Percentiles rank a stretch among this genome's conserved stretches.
These are phyloP conservation scores for Malthinus flaveolus DNA, from an alignment of 2,888 invertebrate genomes.

Conservation along the genomic window DNA sequence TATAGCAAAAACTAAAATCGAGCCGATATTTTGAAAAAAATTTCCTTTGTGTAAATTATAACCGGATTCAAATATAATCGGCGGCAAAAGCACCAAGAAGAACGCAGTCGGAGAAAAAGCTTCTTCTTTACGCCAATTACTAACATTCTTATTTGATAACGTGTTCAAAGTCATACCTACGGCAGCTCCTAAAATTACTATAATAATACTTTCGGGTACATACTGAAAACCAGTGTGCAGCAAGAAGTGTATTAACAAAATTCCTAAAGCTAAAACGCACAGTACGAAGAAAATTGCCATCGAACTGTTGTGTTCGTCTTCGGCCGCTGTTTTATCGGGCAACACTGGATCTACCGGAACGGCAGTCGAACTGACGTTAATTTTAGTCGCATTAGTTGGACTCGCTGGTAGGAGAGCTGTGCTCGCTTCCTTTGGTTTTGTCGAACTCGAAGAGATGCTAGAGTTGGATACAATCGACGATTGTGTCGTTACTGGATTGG, in stretches of 20 bases:
- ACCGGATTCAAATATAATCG: conserved; percentile 99
- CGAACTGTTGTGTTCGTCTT: conserved; percentile 95
- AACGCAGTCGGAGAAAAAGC: conserved; percentile 98
- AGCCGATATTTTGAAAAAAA: conserved; percentile 97
- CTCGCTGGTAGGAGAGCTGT: neutral
- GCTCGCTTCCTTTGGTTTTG: conserved; percentile 5
- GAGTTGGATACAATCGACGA: neutral
- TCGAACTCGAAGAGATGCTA: conserved; percentile 3
- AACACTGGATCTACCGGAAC: conserved; percentile 76
- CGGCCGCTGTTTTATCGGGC: conserved; percentile 88
- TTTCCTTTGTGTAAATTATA: conserved; percentile 98
- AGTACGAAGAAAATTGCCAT: conserved; percentile 98
- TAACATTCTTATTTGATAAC: conserved; percentile 84
- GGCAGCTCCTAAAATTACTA: conserved; percentile 91
- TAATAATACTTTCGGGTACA: conserved; percentile 96
- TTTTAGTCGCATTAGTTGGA: conserved; percentile 5
- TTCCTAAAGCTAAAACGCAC: conserved; percentile 91
- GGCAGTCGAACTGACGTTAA: conserved; percentile 54
- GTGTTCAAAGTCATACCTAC: conserved; percentile 91
- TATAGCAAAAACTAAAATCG: conserved; percentile 96
- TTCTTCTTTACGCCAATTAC: conserved; percentile 96
- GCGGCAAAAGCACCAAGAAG: conserved; percentile 93
- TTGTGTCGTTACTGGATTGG: neutral
- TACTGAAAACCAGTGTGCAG: conserved; percentile 95
- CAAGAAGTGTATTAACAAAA: conserved; percentile 92